phyloP scores from a whole-genome alignment of 2,797 vertebrate genomes.

The Lagorchestes hirsutus region DNA sequence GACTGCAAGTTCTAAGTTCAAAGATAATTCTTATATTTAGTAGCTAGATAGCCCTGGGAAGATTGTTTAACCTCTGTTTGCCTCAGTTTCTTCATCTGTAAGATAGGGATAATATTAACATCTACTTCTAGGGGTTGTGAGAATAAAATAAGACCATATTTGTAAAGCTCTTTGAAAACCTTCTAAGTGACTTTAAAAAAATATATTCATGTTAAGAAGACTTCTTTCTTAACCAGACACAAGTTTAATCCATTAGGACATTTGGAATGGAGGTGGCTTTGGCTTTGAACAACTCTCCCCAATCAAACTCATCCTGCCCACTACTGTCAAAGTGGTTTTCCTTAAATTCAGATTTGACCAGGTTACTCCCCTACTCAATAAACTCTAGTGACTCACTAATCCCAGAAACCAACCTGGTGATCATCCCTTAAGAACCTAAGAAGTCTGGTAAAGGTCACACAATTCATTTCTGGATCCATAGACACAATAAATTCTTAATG shows the following conservation, averaged over 20 bases:
- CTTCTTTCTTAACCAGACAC: background rate
- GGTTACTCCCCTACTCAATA: no score
- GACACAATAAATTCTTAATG: background rate
- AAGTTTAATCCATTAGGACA: no score
- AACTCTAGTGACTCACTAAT: no score
- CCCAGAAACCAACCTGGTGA: background rate
- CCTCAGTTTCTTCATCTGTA: background rate
- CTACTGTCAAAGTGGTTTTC: background rate
- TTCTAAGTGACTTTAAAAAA: background rate
- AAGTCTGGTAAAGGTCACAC: background rate
- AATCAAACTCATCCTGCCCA: background rate
- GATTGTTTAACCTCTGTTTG: background rate
- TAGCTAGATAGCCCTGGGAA: background rate
- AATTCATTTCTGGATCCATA: background rate
- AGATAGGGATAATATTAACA: background rate
- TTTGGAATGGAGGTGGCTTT: no score
- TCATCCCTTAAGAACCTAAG: background rate
- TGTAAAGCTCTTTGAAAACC: background rate
- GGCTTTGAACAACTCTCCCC: background rate
- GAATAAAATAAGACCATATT: background rate
- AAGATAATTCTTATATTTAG: background rate
- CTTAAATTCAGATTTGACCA: background rate
- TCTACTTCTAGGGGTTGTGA: background rate
- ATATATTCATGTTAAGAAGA: background rate
- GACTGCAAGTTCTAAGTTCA: background rate